phyloP scores from a whole-genome alignment of 2,113 vertebrate genomes.

The Lota lota region DNA sequence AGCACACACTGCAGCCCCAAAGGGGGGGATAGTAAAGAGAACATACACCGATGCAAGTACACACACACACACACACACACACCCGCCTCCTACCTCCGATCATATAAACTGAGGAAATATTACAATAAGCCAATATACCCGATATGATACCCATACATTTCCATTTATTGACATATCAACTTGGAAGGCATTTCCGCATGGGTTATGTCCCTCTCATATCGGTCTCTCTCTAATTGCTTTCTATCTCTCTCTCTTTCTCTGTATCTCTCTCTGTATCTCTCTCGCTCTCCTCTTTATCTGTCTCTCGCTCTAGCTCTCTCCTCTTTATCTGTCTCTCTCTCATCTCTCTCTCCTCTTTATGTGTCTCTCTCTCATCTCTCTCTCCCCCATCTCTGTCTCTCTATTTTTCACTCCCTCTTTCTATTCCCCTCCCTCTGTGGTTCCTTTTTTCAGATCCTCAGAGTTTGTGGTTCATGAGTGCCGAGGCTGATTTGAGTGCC shows the following conservation, averaged over 20 bases:
- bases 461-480: slow-evolving; percentile 54
- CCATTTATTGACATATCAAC: slow-evolving; percentile 4
- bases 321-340: neutral
- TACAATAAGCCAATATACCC: neutral
- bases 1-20: neutral
- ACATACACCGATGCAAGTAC: neutral
- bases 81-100: too few species aligned
- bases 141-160: neutral
- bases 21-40: neutral
- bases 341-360: neutral
- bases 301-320: slow-evolving; percentile 3
- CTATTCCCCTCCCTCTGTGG: neutral
- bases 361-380: slow-evolving; percentile 7
- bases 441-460: slow-evolving; percentile 2
- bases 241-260: neutral
- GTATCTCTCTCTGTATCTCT: neutral
- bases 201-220: neutral
- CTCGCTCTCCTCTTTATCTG: neutral
- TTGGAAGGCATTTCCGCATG: slow-evolving; percentile 7
- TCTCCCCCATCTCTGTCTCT: neutral
- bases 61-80: neutral
- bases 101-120: neutral
- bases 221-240: too few species aligned
- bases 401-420: slow-evolving; percentile 1
- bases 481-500: slow-evolving; percentile 65